A percentile compares a stretch with the other conserved stretches of the same genome.
Evolutionary conservation across 2,888 invertebrate species (phyloP).

Genomic region (Ypsolopha sequella): DNA sequence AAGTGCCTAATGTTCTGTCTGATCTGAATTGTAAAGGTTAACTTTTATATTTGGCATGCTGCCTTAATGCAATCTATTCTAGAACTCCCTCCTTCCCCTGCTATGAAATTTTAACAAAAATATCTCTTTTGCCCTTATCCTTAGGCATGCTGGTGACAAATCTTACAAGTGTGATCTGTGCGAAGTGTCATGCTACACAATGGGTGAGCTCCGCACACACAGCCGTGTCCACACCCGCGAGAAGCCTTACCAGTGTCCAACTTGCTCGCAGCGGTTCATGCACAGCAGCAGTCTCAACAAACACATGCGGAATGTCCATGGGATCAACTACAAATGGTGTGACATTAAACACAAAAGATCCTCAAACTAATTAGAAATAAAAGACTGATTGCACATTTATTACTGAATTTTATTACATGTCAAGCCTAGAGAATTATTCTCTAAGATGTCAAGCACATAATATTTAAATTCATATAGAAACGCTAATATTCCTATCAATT

Average conservation of each 20-base stretch:
- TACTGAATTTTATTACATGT: neutral
- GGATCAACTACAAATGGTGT: constrained; percentile 48
- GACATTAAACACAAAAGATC: constrained; percentile 22
- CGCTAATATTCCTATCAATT: neutral
- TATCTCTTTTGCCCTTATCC: constrained; percentile 13
- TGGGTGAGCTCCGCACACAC: constrained; percentile 45
- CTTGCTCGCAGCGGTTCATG: constrained; percentile 46
- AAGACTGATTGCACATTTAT: neutral
- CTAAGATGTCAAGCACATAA: neutral
- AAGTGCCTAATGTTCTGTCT: no score
- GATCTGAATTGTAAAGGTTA: no score
- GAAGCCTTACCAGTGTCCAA: constrained; percentile 51
- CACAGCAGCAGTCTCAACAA: constrained; percentile 59
- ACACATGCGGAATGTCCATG: constrained; percentile 53
- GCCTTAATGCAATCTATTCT: no score
- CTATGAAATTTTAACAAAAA: no score
- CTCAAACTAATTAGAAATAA: constrained; percentile 8
- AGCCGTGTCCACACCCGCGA: constrained; percentile 48
- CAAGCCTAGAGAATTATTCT: neutral
- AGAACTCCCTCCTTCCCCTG: no score
- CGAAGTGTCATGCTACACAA: constrained; percentile 40
- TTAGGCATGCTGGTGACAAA: constrained; percentile 53
- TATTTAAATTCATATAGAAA: neutral
- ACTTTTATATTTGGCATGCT: no score
- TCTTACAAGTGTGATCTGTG: constrained; percentile 46